These are phyloP conservation scores for Oryzias dopingdopingensis DNA, from an alignment of 2,797 vertebrate genomes.

Conservation along the genomic window DNA sequence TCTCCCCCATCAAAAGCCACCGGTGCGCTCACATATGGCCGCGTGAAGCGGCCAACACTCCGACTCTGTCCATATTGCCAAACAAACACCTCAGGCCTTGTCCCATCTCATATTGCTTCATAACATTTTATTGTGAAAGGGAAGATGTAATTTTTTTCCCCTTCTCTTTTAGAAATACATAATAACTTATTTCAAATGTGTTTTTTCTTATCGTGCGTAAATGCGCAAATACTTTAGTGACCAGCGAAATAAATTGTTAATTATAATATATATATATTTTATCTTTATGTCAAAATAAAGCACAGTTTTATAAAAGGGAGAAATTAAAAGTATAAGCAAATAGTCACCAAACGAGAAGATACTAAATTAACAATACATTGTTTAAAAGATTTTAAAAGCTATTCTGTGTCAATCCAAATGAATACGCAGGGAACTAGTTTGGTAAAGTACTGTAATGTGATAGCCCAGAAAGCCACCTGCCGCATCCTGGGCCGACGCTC, in stretches of 20 bases:
- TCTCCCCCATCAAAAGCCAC: slow-evolving; percentile 74
- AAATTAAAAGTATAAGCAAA: background rate
- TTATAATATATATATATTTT: too few relatives aligned
- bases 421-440: slow-evolving; percentile 42
- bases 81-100: slow-evolving; percentile 76
- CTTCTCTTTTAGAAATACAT: slow-evolving; percentile 31
- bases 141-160: slow-evolving; percentile 24
- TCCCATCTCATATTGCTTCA: slow-evolving; percentile 73
- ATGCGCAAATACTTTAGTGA: too few relatives aligned
- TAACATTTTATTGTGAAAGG: slow-evolving; percentile 63
- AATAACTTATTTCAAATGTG: slow-evolving; percentile 9
- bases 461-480: slow-evolving; percentile 70
- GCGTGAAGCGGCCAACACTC: slow-evolving; percentile 69
- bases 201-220: slow-evolving; percentile 27
- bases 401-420: slow-evolving; percentile 35
- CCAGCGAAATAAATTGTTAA: too few relatives aligned
- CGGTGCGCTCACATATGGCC: slow-evolving; percentile 77
- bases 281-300: too few relatives aligned
- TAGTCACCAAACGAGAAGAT: slow-evolving; percentile 1
- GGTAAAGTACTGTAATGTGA: slow-evolving; percentile 66
- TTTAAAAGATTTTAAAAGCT: background rate
- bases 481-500: slow-evolving; percentile 55
- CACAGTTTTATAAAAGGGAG: background rate
- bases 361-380: too few relatives aligned
- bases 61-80: slow-evolving; percentile 75